Percentiles rank a stretch among this genome's conserved stretches.
Evolutionary conservation across 2,888 invertebrate species (phyloP).

Genomic region (Mimas tiliae): DNA sequence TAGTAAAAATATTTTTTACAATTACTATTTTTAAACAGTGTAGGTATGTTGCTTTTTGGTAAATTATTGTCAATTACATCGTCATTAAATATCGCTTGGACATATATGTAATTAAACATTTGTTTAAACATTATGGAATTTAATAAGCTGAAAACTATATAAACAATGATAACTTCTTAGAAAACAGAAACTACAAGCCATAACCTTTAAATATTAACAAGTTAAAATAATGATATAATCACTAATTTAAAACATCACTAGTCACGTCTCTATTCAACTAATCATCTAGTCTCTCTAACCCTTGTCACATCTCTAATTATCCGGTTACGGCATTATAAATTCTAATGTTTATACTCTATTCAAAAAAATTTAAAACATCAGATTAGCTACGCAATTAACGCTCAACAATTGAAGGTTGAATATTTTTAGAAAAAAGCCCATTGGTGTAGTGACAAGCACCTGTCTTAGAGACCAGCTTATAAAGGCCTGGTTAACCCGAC

Average conservation of each 20-base stretch:
- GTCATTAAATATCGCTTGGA: too few relatives aligned
- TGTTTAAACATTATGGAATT: background rate
- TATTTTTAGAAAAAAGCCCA: slow-evolving; percentile 38
- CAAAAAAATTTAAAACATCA: slow-evolving; percentile 44
- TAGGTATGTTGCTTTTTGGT: too few relatives aligned
- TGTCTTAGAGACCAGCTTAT: slow-evolving; percentile 43
- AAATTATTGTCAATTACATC: too few relatives aligned
- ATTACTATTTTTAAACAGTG: too few relatives aligned
- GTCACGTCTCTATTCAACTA: slow-evolving; percentile 16
- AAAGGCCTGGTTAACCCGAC: slow-evolving; percentile 28
- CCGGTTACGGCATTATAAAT: slow-evolving; percentile 40
- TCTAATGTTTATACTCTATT: slow-evolving; percentile 40
- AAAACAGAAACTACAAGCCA: background rate
- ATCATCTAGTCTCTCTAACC: slow-evolving; percentile 1
- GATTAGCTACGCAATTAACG: slow-evolving; percentile 52
- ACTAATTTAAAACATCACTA: too few relatives aligned
- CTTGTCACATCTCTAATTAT: slow-evolving; percentile 8
- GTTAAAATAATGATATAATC: too few relatives aligned
- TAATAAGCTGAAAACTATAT: background rate
- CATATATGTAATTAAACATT: too few relatives aligned
- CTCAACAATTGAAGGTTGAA: slow-evolving; percentile 51
- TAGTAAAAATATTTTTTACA: background rate
- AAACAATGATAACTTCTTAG: background rate
- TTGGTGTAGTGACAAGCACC: slow-evolving; percentile 38
- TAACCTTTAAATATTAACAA: background rate